These are phyloP conservation scores for Poeciliopsis occidentalis DNA, from an alignment of 2,113 vertebrate genomes.

Conservation along the genomic window DNA sequence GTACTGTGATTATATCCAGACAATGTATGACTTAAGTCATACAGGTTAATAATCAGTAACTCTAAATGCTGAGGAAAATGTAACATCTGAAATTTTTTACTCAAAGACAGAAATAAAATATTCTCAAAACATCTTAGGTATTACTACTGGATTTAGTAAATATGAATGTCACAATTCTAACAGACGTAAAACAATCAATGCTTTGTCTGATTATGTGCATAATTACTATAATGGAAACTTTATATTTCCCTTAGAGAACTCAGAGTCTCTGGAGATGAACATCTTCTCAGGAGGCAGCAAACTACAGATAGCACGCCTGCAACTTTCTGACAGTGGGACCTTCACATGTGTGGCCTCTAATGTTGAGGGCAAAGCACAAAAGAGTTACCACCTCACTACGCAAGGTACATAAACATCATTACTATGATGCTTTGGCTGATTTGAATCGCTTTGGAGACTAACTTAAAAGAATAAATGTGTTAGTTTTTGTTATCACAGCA, in stretches of 20 bases:
- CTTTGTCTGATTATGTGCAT: not conserved
- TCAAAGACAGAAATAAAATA: too few species aligned
- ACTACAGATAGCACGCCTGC: slow-evolving; percentile 90
- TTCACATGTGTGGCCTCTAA: slow-evolving; percentile 93
- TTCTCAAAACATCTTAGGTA: too few species aligned
- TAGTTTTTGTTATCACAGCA: not conserved
- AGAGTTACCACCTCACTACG: slow-evolving; percentile 88
- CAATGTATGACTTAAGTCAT: too few species aligned
- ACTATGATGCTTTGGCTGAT: not conserved
- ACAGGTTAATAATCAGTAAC: too few species aligned
- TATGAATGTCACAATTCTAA: too few species aligned
- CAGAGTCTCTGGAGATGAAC: slow-evolving; percentile 88
- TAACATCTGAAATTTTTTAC: too few species aligned
- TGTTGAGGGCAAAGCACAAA: slow-evolving; percentile 87
- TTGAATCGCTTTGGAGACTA: not conserved
- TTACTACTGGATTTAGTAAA: too few species aligned
- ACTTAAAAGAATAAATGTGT: not conserved
- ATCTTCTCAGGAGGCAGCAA: slow-evolving; percentile 92
- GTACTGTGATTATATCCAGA: slow-evolving; percentile 66
- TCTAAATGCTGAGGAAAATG: too few species aligned
- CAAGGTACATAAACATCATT: slow-evolving; percentile 80
- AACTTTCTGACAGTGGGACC: slow-evolving; percentile 85
- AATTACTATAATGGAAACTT: not conserved
- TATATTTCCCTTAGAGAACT: slow-evolving; percentile 79
- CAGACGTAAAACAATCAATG: too few species aligned